phyloP scores from a whole-genome alignment of 1,140 invertebrate genomes.

The Plectrocnemia conspersa region DNA sequence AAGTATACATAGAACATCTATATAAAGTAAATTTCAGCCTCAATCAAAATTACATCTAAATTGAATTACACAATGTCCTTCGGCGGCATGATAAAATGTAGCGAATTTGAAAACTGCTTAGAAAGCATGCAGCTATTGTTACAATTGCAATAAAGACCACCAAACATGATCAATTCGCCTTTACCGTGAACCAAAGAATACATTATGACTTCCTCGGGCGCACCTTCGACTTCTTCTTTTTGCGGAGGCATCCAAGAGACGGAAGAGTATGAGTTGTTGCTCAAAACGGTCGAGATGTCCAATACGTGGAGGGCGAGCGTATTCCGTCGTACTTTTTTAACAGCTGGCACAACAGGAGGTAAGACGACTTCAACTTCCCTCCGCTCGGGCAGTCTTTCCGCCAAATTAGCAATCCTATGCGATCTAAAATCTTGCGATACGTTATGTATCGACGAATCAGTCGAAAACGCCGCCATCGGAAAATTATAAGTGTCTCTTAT shows the following conservation, averaged over 20 bases:
- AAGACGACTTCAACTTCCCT: constrained; percentile 37
- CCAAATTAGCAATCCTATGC: constrained; percentile 47
- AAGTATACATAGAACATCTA: too few relatives aligned
- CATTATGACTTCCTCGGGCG: constrained; percentile 84
- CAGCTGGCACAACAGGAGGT: constrained; percentile 41
- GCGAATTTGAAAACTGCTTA: constrained; percentile 70
- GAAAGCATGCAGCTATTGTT: constrained; percentile 49
- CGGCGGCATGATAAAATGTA: constrained; percentile 74
- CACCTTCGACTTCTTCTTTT: constrained; percentile 56
- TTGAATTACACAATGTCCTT: constrained; percentile 65
- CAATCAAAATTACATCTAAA: too few relatives aligned
- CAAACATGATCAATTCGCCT: constrained; percentile 91
- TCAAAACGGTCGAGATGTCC: constrained; percentile 72
- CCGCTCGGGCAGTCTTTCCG: constrained; percentile 41
- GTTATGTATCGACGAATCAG: constrained; percentile 46
- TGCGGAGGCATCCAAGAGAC: constrained; percentile 72
- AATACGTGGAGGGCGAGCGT: constrained; percentile 80
- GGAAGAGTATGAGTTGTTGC: constrained; percentile 54
- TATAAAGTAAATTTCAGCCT: too few relatives aligned
- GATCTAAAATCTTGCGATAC: constrained; percentile 47
- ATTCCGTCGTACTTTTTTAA: constrained; percentile 54
- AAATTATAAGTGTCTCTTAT: constrained; percentile 53
- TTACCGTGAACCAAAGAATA: constrained; percentile 85
- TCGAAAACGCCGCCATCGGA: constrained; percentile 58
- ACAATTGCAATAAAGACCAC: constrained; percentile 79